phyloP scores from a whole-genome alignment of 2,797 vertebrate genomes.

The Oceanodroma leucorhoa region DNA sequence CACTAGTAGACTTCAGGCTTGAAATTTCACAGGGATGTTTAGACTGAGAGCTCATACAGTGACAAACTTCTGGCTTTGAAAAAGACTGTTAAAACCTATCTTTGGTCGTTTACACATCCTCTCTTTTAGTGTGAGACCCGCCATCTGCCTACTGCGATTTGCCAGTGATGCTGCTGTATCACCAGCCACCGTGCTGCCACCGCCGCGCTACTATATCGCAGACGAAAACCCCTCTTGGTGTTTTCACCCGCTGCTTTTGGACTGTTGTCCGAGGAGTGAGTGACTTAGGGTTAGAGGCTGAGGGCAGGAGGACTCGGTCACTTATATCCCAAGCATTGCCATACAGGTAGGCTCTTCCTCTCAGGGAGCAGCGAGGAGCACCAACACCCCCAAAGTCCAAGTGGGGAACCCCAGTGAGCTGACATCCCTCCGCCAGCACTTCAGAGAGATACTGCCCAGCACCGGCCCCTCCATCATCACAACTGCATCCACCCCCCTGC shows the following conservation, averaged over 20 bases:
- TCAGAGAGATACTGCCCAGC: background rate
- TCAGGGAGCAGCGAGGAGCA: accelerated
- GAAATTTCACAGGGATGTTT: constrained; percentile 29
- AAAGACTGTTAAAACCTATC: constrained; percentile 36
- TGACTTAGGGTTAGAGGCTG: background rate
- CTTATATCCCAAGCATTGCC: background rate
- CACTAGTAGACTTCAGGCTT: background rate
- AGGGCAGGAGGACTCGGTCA: background rate
- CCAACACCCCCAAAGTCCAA: background rate
- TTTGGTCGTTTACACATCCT: constrained; percentile 42
- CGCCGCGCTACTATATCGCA: accelerated
- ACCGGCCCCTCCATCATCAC: background rate
- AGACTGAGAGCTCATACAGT: constrained; percentile 9
- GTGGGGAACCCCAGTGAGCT: background rate
- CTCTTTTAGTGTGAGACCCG: constrained; percentile 24
- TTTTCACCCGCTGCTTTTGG: background rate
- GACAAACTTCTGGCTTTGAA: constrained; percentile 49
- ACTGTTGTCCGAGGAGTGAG: background rate
- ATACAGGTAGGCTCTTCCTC: background rate
- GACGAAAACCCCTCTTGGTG: background rate
- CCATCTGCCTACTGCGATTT: constrained; percentile 31
- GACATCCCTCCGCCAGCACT: background rate
- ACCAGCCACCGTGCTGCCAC: background rate
- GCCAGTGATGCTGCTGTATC: background rate
- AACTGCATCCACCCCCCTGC: background rate